Conservation (phyloP, 2,113 vertebrate species). For the Spea multiplicata region DNA sequence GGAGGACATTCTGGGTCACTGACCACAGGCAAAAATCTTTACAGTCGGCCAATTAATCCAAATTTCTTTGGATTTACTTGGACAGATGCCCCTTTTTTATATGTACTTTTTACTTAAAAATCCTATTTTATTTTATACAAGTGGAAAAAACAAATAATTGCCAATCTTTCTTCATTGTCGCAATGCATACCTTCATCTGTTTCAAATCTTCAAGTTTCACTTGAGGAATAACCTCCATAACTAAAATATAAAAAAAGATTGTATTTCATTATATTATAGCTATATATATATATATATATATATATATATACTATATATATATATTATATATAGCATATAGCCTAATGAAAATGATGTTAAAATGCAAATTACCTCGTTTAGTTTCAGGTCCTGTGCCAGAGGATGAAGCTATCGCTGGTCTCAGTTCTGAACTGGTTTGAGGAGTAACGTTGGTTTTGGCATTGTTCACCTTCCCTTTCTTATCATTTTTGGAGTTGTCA, state of each 20-base stretch:
- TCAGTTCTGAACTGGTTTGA: slow-evolving; percentile 87
- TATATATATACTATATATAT: neutral
- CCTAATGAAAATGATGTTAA: neutral
- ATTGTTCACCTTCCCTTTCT: slow-evolving; percentile 87
- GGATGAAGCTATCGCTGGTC: slow-evolving; percentile 68
- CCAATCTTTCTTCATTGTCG: too few relatives aligned
- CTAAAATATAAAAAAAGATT: slow-evolving; percentile 61
- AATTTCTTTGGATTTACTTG: too few relatives aligned
- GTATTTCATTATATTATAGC: neutral
- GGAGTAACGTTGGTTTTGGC: slow-evolving; percentile 86
- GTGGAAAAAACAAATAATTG: too few relatives aligned
- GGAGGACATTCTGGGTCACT: too few relatives aligned
- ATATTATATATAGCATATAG: too few relatives aligned
- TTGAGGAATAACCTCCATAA: slow-evolving; percentile 83
- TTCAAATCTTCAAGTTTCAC: slow-evolving; percentile 96
- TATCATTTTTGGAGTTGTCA: slow-evolving; percentile 91
- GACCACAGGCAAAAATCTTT: too few relatives aligned
- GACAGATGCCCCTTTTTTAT: too few relatives aligned
- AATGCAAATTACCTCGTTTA: slow-evolving; percentile 77
- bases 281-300: neutral
- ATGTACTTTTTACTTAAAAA: too few relatives aligned
- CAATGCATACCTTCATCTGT: slow-evolving; percentile 87
- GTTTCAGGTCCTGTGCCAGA: slow-evolving; percentile 73
- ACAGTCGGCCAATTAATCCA: too few relatives aligned
- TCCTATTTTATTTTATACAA: too few relatives aligned